phyloP scores from a whole-genome alignment of 2,888 invertebrate genomes.

The Scaptomyza parva region DNA sequence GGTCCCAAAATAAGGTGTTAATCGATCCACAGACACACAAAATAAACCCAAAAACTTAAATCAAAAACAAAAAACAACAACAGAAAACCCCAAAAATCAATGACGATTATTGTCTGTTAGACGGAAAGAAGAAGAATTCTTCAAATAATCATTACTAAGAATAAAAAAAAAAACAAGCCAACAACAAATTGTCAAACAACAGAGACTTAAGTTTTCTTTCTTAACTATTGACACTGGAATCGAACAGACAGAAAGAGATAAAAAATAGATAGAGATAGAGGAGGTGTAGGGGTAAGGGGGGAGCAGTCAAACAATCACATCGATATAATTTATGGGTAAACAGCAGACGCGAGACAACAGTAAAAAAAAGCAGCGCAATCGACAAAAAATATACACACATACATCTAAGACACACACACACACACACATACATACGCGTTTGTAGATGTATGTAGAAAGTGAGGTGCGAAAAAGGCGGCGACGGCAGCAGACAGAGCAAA shows the following conservation, averaged over 20 bases:
- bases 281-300: background rate
- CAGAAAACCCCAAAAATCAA: slow-evolving; percentile 25
- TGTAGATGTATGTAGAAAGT: background rate
- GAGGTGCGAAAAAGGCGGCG: background rate
- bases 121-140: background rate
- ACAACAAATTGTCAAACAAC: slow-evolving; percentile 17
- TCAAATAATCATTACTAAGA: slow-evolving; percentile 26
- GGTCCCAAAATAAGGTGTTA: no score
- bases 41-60: no score
- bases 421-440: background rate
- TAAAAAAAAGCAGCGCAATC: slow-evolving; percentile 20
- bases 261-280: background rate
- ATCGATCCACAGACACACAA: slow-evolving; percentile 31
- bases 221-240: slow-evolving; percentile 45
- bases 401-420: no score
- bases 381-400: slow-evolving; percentile 1
- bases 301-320: slow-evolving; percentile 19
- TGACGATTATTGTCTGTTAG: slow-evolving; percentile 47
- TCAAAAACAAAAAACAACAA: background rate
- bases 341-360: no score
- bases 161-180: background rate
- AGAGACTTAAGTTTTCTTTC: slow-evolving; percentile 15
- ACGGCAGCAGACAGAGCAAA: slow-evolving; percentile 3
- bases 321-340: slow-evolving; percentile 52
- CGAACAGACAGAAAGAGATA: slow-evolving; percentile 1